phyloP scores from a whole-genome alignment of 2,797 vertebrate genomes.

The Pseudomugil gertrudae region DNA sequence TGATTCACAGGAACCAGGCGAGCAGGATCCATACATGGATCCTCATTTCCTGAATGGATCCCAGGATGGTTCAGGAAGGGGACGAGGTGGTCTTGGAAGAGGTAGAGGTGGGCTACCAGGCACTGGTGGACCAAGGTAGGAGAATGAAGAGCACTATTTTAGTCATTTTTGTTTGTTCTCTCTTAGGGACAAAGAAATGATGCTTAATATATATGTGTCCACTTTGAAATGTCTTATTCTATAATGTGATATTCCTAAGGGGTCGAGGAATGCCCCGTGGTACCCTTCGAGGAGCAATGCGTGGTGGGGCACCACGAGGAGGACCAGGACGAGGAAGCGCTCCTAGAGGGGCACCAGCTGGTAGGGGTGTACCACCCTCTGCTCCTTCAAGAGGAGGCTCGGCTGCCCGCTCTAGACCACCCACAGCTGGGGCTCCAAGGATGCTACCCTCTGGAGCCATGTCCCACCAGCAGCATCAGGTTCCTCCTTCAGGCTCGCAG shows the following conservation, averaged over 20 bases:
- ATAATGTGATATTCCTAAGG: slow-evolving; percentile 63
- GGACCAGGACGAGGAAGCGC: slow-evolving; percentile 87
- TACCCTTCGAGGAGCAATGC: slow-evolving; percentile 86
- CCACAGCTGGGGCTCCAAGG: slow-evolving; percentile 85
- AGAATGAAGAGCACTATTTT: neutral
- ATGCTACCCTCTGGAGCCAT: slow-evolving; percentile 84
- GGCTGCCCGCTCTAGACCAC: slow-evolving; percentile 86
- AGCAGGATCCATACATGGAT: slow-evolving; percentile 94
- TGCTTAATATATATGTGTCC: neutral
- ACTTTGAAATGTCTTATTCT: neutral
- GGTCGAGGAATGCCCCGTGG: slow-evolving; percentile 91
- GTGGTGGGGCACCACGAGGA: slow-evolving; percentile 89
- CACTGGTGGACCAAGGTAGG: slow-evolving; percentile 89
- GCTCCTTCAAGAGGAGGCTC: slow-evolving; percentile 86
- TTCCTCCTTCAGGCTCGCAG: slow-evolving; percentile 78
- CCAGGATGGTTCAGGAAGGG: slow-evolving; percentile 87
- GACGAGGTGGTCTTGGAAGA: slow-evolving; percentile 87
- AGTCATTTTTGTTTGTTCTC: neutral
- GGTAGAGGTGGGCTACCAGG: slow-evolving; percentile 92
- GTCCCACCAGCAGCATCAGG: slow-evolving; percentile 83
- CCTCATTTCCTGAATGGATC: slow-evolving; percentile 94
- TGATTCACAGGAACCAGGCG: slow-evolving; percentile 89
- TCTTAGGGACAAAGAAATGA: too few species aligned
- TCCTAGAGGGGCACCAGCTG: slow-evolving; percentile 85
- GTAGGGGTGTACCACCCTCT: slow-evolving; percentile 86